Percentiles rank a stretch among this genome's conserved stretches.
Evolutionary conservation across 2,888 invertebrate species (phyloP).

Genomic region (Coleophora deauratella): DNA sequence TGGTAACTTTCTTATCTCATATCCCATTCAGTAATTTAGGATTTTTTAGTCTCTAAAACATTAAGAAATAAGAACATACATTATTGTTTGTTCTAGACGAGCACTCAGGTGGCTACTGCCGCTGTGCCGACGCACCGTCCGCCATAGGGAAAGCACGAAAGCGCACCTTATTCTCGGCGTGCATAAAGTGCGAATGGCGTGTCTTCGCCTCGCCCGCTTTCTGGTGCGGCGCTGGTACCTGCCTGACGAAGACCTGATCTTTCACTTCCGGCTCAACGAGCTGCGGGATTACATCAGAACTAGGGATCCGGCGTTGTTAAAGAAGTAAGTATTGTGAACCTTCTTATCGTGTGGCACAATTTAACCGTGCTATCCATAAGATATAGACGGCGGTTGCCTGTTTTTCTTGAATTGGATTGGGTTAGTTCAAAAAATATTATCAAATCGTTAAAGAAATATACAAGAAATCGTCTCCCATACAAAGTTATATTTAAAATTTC

Average conservation of each 20-base stretch:
- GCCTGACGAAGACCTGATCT: conserved; percentile 78
- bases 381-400: too few species aligned
- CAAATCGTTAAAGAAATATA: too few species aligned
- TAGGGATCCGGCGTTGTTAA: conserved; percentile 71
- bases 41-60: too few species aligned
- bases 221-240: conserved; percentile 77
- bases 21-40: too few species aligned
- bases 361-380: too few species aligned
- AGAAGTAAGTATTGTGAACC: conserved; percentile 70
- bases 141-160: conserved; percentile 79
- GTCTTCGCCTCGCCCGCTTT: conserved; percentile 68
- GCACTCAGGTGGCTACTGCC: conserved; percentile 76
- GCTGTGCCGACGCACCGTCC: conserved; percentile 75
- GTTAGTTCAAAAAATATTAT: background rate
- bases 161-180: conserved; percentile 66
- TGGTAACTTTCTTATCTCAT: background rate
- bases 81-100: too few species aligned
- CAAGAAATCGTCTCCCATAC: too few species aligned
- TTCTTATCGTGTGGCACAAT: too few species aligned
- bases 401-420: background rate
- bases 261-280: conserved; percentile 79
- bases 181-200: conserved; percentile 76
- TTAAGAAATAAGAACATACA: too few species aligned
- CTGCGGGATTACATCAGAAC: conserved; percentile 69
- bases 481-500: too few species aligned